Evolutionary conservation across 1,140 invertebrate genomes (phyloP).

Genomic region (Diuraphis noxia): DNA sequence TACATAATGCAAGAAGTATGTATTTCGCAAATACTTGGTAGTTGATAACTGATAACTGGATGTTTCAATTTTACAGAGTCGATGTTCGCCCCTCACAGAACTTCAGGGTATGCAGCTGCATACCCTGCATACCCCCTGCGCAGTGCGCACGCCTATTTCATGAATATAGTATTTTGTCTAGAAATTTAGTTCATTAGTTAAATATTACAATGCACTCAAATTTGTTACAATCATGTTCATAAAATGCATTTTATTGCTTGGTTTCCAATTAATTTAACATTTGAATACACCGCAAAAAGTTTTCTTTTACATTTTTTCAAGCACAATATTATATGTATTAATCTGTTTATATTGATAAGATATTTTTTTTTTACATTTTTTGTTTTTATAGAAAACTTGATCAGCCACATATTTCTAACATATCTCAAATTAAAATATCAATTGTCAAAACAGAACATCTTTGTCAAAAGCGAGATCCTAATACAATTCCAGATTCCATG

Average conservation of each 20-base stretch:
- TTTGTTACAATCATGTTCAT: neutral
- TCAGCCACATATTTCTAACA: neutral
- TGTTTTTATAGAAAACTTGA: slow-evolving; percentile 10
- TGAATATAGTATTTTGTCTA: too few relatives aligned
- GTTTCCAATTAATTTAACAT: neutral
- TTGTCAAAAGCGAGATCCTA: neutral
- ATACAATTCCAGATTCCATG: slow-evolving; percentile 31
- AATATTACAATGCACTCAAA: neutral
- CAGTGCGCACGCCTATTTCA: too few relatives aligned
- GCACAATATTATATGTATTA: slow-evolving; percentile 6
- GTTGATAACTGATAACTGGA: too few relatives aligned
- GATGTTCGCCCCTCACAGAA: too few relatives aligned
- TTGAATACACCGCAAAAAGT: neutral
- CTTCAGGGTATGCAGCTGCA: too few relatives aligned
- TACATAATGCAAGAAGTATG: too few relatives aligned
- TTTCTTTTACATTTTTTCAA: neutral
- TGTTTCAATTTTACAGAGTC: too few relatives aligned
- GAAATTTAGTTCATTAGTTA: neutral
- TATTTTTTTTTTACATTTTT: neutral
- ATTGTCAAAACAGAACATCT: neutral
- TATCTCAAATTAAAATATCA: neutral
- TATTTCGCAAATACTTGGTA: too few relatives aligned
- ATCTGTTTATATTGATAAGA: neutral
- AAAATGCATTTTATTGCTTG: neutral
- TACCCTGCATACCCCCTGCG: too few relatives aligned